A percentile compares a stretch with the other conserved stretches of the same genome.
These are phyloP conservation scores for Aurelia sp. DNA, from an alignment of 30 jellyfish, hydroid and myxozoan genomes.

Conservation along the genomic window DNA sequence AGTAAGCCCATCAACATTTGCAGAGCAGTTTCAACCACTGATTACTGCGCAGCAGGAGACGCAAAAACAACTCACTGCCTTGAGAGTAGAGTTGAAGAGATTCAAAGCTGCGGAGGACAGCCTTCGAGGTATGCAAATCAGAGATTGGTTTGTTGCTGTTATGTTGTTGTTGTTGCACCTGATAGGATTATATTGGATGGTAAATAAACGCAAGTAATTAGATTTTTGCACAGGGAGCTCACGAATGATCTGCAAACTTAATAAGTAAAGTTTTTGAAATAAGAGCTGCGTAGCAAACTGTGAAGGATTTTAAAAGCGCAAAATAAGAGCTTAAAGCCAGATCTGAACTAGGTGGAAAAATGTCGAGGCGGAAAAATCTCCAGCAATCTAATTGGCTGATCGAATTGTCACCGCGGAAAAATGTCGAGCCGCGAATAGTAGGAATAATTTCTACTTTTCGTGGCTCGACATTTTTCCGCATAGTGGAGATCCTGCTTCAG, in stretches of 20 bases:
- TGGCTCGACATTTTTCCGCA: no score
- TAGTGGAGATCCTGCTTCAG: no score
- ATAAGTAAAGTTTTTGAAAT: no score
- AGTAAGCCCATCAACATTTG: constrained; percentile 24
- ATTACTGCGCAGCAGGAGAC: constrained; percentile 64
- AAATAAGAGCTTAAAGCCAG: no score
- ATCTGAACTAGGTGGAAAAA: no score
- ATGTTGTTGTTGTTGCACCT: constrained; percentile 30
- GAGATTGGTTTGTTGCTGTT: constrained; percentile 59
- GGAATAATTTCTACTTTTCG: no score
- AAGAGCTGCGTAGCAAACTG: no score
- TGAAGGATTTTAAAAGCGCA: no score
- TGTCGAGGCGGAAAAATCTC: no score
- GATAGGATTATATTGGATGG: constrained; percentile 45
- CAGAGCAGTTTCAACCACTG: constrained; percentile 60
- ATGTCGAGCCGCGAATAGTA: no score
- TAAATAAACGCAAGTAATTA: neutral
- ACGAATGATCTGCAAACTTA: neutral
- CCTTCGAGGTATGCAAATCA: constrained; percentile 25
- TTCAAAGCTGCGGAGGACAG: constrained; percentile 36
- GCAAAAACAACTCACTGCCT: constrained; percentile 60
- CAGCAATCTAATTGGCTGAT: no score
- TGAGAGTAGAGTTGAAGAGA: constrained; percentile 76
- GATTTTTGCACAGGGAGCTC: neutral
- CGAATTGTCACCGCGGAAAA: no score